phyloP scores from a whole-genome alignment of 2,113 vertebrate species.

The Lepus europaeus region DNA sequence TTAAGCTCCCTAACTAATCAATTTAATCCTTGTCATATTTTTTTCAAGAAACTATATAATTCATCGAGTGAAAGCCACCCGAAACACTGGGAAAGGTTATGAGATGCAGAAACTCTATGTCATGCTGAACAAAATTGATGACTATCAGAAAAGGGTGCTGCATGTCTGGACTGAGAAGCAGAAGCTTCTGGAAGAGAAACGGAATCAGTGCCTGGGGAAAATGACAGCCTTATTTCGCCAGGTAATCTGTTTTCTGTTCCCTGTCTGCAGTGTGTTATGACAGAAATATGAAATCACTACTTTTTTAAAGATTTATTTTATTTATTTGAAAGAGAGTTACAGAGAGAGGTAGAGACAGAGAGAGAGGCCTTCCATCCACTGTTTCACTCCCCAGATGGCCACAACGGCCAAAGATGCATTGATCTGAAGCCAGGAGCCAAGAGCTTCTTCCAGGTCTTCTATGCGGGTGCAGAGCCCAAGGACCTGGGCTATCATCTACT shows the following conservation, averaged over 20 bases:
- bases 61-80: conserved; percentile 72
- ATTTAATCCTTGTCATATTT: conserved; percentile 61
- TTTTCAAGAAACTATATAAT: conserved; percentile 78
- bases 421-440: too few species aligned
- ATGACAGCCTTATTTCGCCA: conserved; percentile 77
- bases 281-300: too few species aligned
- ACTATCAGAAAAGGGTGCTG: conserved; percentile 78
- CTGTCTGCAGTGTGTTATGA: background rate
- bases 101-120: conserved; percentile 68
- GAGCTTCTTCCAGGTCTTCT: too few species aligned
- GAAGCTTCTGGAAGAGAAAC: conserved; percentile 69
- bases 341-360: too few species aligned
- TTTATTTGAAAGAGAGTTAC: too few species aligned
- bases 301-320: too few species aligned
- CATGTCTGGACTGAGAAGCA: conserved; percentile 75
- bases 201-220: conserved; percentile 65
- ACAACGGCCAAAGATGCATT: too few species aligned
- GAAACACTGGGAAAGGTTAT: conserved; percentile 76
- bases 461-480: too few species aligned
- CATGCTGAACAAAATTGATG: conserved; percentile 79
- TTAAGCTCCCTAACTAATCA: background rate
- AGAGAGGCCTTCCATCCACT: too few species aligned
- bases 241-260: conserved; percentile 67
- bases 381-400: too few species aligned
- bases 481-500: too few species aligned